These are phyloP conservation scores for Mesaphorura yosii DNA, from an alignment of 1,140 invertebrate genomes.

Conservation along the genomic window DNA sequence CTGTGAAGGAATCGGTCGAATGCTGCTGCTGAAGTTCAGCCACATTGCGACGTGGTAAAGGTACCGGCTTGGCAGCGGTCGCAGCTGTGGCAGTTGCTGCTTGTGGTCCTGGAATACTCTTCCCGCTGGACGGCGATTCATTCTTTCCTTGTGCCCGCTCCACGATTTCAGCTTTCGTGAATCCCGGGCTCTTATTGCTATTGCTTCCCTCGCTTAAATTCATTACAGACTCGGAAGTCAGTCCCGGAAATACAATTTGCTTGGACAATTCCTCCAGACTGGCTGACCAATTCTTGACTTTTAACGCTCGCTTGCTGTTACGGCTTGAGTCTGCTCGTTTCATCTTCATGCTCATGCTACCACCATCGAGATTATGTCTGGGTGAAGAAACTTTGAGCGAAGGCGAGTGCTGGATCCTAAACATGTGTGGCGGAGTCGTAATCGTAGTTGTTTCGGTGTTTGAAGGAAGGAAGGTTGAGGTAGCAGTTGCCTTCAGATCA, in stretches of 20 bases:
- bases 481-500: no score
- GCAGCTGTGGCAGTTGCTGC: not conserved
- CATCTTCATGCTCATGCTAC: not conserved
- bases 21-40: not conserved
- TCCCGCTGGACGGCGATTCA: no score
- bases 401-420: not conserved
- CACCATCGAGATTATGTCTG: not conserved
- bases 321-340: not conserved
- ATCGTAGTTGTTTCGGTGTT: not conserved
- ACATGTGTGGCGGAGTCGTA: not conserved
- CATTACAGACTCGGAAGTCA: constrained; percentile 20
- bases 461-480: not conserved
- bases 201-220: constrained; percentile 10
- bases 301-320: not conserved
- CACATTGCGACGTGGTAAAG: not conserved
- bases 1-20: not conserved
- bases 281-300: constrained; percentile 24
- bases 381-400: not conserved
- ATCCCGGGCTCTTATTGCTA: not conserved
- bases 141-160: no score
- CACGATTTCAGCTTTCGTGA: no score
- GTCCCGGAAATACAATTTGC: constrained; percentile 28
- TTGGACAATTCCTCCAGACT: constrained; percentile 28
- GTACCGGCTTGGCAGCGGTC: constrained; percentile 20
- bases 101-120: constrained; percentile 4